Base-by-base conservation (phyloP, 2,113 vertebrate genomes). In the Sigmodon hispidus region DNA sequence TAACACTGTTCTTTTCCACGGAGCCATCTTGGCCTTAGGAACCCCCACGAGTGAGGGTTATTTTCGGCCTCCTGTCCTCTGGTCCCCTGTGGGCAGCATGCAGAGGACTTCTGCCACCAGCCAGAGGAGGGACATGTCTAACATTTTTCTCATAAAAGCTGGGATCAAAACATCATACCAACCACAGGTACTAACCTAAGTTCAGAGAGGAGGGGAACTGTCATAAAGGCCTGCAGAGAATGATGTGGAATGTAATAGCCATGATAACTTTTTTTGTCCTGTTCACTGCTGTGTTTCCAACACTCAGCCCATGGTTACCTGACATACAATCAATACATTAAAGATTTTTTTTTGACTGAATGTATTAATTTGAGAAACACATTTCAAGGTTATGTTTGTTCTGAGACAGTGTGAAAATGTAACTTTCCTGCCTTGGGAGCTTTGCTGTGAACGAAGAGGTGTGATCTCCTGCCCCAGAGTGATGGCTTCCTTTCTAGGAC, bases 341-440 rank as follows among this genome's bases (percentile, higher is more conserved):
- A 94, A 91, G 87, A 93, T 59, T 40, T 75, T 40, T 75, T 79
- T 50, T 84, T 86, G 61, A 63, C 69, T 80, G 80, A 93, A 55
- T 59, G 52, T 84, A 77, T 45, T 36, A 89, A 87, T 80, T 63
- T 65, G 50, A 91, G 69, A 96, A 80, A 79, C 40, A 67, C 36
- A 87, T 61, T 59, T 90, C 89, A 86, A 88, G 83, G 45, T 83
- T 94, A 31, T 43, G 34, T 80, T 83, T 93, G 61, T 72, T 81
- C 65, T 45, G 50, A 96, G 83, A 75, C 76, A 85, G 34, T 88
- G 13, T 89, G 85, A 90, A 59, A 84, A 57, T 87, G n/a, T 43
- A 88, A 52, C 84, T 86, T 65, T 3, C 50, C 19, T 63, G 48
- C 10, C 69, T 24, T 89, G 16, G 77, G 61, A 90, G 34, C n/a